Conservation (phyloP, 1,140 invertebrate genomes). For the Acyrthosiphon pisum region DNA sequence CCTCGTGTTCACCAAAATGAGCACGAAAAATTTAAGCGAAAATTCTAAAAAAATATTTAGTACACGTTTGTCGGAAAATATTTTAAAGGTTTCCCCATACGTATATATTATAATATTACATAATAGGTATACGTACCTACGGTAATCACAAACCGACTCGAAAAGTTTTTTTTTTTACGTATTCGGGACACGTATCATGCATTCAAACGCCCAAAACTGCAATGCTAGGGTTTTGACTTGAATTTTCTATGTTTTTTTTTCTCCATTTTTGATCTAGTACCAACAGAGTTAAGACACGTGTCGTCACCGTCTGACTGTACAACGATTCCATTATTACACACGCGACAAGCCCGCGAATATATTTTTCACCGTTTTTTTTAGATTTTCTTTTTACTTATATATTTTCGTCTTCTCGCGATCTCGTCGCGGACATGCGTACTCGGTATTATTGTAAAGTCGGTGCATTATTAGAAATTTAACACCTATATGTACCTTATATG, state of each 20-base stretch:
- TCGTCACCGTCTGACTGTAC: background rate
- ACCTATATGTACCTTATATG: background rate
- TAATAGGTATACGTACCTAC: background rate
- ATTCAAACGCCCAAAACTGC: background rate
- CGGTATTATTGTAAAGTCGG: background rate
- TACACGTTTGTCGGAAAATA: slow-evolving; percentile 26
- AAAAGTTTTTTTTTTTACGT: slow-evolving; percentile 9
- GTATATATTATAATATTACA: background rate
- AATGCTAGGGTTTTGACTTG: background rate
- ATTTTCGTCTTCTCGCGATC: background rate
- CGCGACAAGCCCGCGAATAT: background rate
- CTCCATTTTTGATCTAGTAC: background rate
- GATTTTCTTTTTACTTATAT: background rate
- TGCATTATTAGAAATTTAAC: background rate
- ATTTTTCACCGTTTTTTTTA: background rate
- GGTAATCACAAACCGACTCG: slow-evolving; percentile 10
- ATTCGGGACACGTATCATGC: slow-evolving; percentile 19
- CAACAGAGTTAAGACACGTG: slow-evolving; percentile 22
- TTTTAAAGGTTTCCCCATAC: background rate
- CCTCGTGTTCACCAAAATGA: slow-evolving; percentile 33
- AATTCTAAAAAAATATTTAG: slow-evolving; percentile 48
- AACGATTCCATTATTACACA: background rate
- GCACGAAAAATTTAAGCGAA: slow-evolving; percentile 39
- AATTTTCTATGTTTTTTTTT: background rate
- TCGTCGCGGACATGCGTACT: background rate